Percentiles rank a stretch among this genome's conserved stretches.
Conservation (phyloP, 2,797 vertebrate species). For the Chaetodon trifasciatus region DNA sequence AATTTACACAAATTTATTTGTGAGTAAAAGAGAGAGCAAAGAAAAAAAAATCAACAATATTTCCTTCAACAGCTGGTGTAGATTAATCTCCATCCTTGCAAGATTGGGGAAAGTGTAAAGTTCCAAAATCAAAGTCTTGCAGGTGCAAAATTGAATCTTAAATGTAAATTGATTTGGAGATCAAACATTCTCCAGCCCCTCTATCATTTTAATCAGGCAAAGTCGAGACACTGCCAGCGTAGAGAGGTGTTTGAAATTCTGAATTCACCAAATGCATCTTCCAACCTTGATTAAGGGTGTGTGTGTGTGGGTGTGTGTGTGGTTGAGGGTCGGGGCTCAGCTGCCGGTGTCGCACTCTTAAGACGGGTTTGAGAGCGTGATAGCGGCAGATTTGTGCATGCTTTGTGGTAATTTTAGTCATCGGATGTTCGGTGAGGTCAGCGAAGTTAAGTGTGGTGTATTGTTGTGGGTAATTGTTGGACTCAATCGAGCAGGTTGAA, state of each 20-base stretch:
- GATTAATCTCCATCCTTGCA: slow-evolving; percentile 72
- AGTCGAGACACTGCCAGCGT: slow-evolving; percentile 70
- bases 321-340: slow-evolving; percentile 27
- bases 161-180: slow-evolving; percentile 85
- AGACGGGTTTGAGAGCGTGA: slow-evolving; percentile 47
- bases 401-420: slow-evolving; percentile 22
- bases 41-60: slow-evolving; percentile 49
- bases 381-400: slow-evolving; percentile 1
- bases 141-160: slow-evolving; percentile 82
- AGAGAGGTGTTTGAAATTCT: slow-evolving; percentile 80
- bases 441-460: slow-evolving; percentile 24
- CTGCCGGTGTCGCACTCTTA: slow-evolving; percentile 44
- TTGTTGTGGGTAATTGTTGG: slow-evolving; percentile 36
- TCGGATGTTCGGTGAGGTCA: not conserved
- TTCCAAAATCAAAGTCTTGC: slow-evolving; percentile 79
- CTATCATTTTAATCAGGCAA: slow-evolving; percentile 84
- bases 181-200: slow-evolving; percentile 79
- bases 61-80: slow-evolving; percentile 73
- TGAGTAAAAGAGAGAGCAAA: slow-evolving; percentile 14
- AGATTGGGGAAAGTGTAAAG: slow-evolving; percentile 55
- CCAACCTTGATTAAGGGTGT: slow-evolving; percentile 78
- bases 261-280: slow-evolving; percentile 76
- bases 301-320: not conserved
- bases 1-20: slow-evolving; percentile 59
- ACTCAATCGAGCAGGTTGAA: slow-evolving; percentile 35